Conservation (phyloP, 2,113 vertebrate species). For the Oplegnathus fasciatus region DNA sequence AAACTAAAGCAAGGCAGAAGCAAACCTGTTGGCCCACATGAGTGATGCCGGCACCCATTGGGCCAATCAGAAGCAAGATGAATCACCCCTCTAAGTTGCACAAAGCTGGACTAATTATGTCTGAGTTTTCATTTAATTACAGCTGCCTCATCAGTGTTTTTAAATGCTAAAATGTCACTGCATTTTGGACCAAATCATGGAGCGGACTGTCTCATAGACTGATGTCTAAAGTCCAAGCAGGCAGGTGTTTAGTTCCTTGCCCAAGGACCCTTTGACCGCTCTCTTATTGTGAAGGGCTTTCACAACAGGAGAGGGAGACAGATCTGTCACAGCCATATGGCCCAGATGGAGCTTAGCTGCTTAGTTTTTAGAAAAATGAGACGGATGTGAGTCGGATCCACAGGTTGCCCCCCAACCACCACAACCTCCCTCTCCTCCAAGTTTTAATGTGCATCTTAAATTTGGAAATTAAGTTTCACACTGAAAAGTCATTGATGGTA, state of each 20-base stretch:
- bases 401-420: not conserved
- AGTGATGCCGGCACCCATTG: too few relatives aligned
- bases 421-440: not conserved
- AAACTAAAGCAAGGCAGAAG: not conserved
- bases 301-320: constrained; percentile 16
- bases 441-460: not conserved
- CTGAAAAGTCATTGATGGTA: too few relatives aligned
- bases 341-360: constrained; percentile 30
- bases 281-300: constrained; percentile 30
- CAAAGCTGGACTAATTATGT: not conserved
- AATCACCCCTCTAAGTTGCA: not conserved
- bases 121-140: not conserved
- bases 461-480: not conserved
- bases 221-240: not conserved
- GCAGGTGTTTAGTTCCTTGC: not conserved
- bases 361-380: constrained; percentile 29
- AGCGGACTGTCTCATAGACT: not conserved
- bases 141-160: not conserved
- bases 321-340: constrained; percentile 48
- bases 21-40: too few relatives aligned
- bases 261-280: too few relatives aligned
- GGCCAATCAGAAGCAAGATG: not conserved
- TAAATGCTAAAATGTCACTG: not conserved
- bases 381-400: not conserved
- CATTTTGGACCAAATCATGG: not conserved